Conservation (phyloP, 2,113 vertebrate genomes). For the Marmota flaviventris region DNA sequence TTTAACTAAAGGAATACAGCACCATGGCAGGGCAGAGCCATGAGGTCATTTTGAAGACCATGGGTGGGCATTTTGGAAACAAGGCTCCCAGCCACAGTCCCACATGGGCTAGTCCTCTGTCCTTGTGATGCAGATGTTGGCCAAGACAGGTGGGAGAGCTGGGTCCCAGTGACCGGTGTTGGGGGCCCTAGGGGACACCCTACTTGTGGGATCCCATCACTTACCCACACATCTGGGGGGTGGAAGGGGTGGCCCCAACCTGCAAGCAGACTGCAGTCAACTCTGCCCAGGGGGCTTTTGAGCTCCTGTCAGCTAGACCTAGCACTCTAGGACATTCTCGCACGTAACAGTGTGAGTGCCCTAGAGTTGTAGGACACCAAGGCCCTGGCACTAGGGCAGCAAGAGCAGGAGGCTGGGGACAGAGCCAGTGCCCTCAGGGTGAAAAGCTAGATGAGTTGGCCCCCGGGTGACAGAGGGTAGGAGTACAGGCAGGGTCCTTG, state of each 20-base stretch:
- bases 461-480: neutral
- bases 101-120: neutral
- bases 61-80: neutral
- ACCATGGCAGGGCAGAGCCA: neutral
- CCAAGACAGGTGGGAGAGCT: neutral
- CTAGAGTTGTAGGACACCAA: neutral
- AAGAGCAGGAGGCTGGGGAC: neutral
- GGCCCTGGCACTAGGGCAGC: neutral
- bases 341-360: neutral
- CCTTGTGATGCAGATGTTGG: neutral
- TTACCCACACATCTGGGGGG: conserved; percentile 62
- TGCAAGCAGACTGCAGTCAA: conserved; percentile 70
- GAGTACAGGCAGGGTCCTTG: neutral
- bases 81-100: neutral
- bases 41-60: neutral
- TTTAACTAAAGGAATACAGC: neutral
- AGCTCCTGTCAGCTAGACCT: neutral
- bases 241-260: conserved; percentile 55
- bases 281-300: neutral
- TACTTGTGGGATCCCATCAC: neutral
- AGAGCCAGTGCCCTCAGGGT: neutral
- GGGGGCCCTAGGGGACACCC: neutral
- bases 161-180: neutral
- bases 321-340: neutral
- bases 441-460: neutral